These are phyloP conservation scores for Stegostoma tigrinum DNA, from an alignment of 2,113 vertebrate genomes.

Conservation along the genomic window DNA sequence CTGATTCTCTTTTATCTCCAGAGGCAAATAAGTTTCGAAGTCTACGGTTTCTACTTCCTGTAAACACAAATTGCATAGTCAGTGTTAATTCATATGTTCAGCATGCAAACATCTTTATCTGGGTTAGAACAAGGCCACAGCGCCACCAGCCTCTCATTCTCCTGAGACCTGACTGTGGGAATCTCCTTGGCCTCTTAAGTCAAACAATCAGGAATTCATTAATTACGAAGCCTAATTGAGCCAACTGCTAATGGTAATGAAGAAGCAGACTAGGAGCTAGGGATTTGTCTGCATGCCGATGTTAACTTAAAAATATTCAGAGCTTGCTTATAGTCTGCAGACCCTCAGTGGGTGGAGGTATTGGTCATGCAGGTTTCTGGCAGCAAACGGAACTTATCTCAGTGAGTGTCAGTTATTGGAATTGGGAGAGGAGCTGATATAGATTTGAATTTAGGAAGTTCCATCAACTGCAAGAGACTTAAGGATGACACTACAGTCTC, in stretches of 20 bases:
- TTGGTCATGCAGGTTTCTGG: background rate
- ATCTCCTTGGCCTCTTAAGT: background rate
- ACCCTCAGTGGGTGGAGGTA: background rate
- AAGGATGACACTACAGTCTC: background rate
- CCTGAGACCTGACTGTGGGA: background rate
- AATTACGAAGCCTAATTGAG: background rate
- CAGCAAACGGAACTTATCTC: background rate
- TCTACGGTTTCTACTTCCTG: background rate
- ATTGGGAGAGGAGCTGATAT: background rate
- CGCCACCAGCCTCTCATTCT: background rate
- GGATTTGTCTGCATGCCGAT: background rate
- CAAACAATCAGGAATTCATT: background rate
- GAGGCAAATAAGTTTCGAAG: conserved; percentile 1
- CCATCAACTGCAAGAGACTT: background rate
- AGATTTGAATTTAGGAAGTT: background rate
- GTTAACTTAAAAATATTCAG: background rate
- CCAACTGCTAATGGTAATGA: background rate
- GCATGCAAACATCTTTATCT: background rate
- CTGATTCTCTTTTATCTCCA: background rate
- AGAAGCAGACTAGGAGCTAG: background rate
- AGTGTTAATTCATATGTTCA: conserved; percentile 17
- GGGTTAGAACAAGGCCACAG: background rate
- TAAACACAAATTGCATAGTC: background rate
- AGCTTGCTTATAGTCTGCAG: background rate
- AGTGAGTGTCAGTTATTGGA: background rate